Conservation (phyloP, 2,113 vertebrate species). For the Murina feae region DNA sequence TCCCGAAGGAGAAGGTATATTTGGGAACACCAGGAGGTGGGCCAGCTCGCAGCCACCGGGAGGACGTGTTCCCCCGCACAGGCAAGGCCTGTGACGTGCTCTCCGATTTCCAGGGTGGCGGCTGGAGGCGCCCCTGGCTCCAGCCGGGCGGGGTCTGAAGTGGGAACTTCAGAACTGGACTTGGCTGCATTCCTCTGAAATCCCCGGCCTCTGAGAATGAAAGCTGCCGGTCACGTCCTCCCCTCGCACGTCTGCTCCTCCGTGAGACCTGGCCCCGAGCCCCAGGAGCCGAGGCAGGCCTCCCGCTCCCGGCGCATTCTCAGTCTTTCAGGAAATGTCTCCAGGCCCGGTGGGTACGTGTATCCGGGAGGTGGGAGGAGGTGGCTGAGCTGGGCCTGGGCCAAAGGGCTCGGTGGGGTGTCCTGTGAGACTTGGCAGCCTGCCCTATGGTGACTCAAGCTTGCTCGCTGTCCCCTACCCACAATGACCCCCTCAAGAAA, state of each 20-base stretch:
- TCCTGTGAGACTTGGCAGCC: slow-evolving; percentile 57
- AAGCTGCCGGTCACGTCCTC: slow-evolving; percentile 71
- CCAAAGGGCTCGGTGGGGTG: slow-evolving; percentile 43
- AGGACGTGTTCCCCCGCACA: slow-evolving; percentile 48
- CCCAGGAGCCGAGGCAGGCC: neutral
- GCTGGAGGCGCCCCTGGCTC: slow-evolving; percentile 57
- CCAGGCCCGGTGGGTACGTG: slow-evolving; percentile 37
- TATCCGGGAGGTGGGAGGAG: slow-evolving; percentile 8
- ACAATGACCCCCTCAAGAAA: neutral
- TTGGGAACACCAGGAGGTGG: neutral
- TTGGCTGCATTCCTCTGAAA: slow-evolving; percentile 67
- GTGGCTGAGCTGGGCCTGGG: slow-evolving; percentile 37
- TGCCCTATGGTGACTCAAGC: slow-evolving; percentile 57
- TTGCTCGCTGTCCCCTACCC: slow-evolving; percentile 42
- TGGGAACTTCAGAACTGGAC: slow-evolving; percentile 64
- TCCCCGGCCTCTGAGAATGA: slow-evolving; percentile 45
- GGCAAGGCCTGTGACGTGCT: neutral
- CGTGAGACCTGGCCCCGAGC: neutral
- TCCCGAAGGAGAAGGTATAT: neutral
- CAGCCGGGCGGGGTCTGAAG: slow-evolving; percentile 64
- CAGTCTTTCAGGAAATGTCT: slow-evolving; percentile 69
- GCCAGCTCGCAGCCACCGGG: neutral
- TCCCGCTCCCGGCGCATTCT: slow-evolving; percentile 21
- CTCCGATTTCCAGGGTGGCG: slow-evolving; percentile 54
- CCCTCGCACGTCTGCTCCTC: slow-evolving; percentile 15